A percentile compares a stretch with the other conserved stretches of the same genome.
These are phyloP conservation scores for Azemiops feae DNA, from an alignment of 2,113 vertebrate species.

Conservation along the genomic window DNA sequence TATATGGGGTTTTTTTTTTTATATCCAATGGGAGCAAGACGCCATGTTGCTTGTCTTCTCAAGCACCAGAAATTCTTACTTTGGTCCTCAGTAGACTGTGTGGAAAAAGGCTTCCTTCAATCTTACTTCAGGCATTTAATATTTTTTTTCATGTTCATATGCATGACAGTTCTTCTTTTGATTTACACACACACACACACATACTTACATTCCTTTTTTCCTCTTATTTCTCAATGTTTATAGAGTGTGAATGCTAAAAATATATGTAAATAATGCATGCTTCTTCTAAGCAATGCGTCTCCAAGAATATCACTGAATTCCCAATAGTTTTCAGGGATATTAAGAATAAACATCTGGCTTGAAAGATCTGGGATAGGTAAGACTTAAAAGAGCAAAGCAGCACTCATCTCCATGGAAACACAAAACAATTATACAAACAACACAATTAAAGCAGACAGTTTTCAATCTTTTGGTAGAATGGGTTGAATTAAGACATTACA, in stretches of 20 bases:
- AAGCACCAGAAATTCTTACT: neutral
- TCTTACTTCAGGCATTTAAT: neutral
- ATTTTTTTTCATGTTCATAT: neutral
- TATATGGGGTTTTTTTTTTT: neutral
- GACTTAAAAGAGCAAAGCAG: neutral
- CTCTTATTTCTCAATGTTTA: neutral
- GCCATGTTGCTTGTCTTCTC: neutral
- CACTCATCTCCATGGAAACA: conserved; percentile 1
- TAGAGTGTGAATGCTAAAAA: neutral
- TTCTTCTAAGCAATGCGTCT: neutral
- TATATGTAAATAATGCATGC: neutral
- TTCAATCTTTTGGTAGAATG: neutral
- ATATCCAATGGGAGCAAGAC: neutral
- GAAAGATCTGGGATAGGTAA: neutral
- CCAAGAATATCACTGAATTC: neutral
- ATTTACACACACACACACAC: neutral
- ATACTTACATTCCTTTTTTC: too few species aligned
- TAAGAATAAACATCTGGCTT: neutral
- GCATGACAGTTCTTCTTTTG: neutral
- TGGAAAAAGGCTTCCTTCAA: neutral
- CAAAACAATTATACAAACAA: neutral
- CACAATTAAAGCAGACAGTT: neutral
- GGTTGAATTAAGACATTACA: neutral
- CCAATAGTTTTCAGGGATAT: neutral
- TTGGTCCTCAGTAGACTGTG: neutral